phyloP scores from a whole-genome alignment of 2,888 invertebrate species.

The Ormyrus labotus region DNA sequence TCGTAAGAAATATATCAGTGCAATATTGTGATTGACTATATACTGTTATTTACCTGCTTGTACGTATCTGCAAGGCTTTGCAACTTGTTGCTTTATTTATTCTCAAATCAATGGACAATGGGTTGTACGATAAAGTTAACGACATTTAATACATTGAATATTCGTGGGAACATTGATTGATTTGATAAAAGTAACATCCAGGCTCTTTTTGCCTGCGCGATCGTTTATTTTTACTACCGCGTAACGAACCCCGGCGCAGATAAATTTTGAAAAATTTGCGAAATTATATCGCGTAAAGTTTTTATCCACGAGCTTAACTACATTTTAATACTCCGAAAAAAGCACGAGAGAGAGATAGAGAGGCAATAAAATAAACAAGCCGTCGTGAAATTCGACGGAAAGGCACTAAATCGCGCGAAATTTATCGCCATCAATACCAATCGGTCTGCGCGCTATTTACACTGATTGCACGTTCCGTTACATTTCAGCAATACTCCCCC shows the following conservation, averaged over 20 bases:
- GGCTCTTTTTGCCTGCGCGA: too few relatives aligned
- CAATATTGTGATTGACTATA: slow-evolving; percentile 1
- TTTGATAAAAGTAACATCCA: not conserved
- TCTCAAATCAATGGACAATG: not conserved
- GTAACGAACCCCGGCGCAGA: too few relatives aligned
- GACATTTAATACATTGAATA: not conserved
- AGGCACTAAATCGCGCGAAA: slow-evolving; percentile 15
- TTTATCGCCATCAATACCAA: slow-evolving; percentile 31
- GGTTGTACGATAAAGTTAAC: not conserved
- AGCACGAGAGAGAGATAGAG: too few relatives aligned
- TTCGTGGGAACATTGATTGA: not conserved
- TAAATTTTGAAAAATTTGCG: too few relatives aligned
- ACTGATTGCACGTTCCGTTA: slow-evolving; percentile 41
- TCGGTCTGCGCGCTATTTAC: slow-evolving; percentile 32
- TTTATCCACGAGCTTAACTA: too few relatives aligned
- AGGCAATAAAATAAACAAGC: too few relatives aligned
- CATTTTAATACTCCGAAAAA: too few relatives aligned
- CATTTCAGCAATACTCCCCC: slow-evolving; percentile 4
- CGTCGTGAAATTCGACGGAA: slow-evolving; percentile 12
- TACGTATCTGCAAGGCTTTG: slow-evolving; percentile 11
- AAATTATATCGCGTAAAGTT: too few relatives aligned
- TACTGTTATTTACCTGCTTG: slow-evolving; percentile 16
- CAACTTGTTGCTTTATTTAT: not conserved
- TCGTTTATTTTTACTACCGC: too few relatives aligned
- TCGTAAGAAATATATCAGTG: slow-evolving; percentile 16